Evolutionary conservation across 2,888 invertebrate species (phyloP), one percentile per base, ranked within the genome.

Genomic region (Caradrina kadenii): DNA sequence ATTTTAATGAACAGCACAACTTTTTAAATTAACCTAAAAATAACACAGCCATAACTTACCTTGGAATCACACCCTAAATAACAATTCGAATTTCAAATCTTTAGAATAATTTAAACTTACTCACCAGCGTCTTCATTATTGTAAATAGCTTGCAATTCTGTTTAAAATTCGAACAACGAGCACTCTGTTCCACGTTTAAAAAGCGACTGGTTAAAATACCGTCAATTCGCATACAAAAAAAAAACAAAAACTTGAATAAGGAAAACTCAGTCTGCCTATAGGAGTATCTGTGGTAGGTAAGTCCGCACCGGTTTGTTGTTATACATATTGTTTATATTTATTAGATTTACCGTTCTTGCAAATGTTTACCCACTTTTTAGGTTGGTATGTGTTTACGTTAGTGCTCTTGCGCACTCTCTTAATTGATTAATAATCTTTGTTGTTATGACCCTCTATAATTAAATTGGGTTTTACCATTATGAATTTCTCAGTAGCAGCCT

Each of bases 121-220:
- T 81, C 58, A 88, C 85, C 81, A 72, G 55, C 68, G 61, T 78
- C 59, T 72, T 76, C 80, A 75, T 76, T 17, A 1, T 78, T 60
- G 22, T 13, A 7, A 17, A 21, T 11, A 7, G 31, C 52, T 52
- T 56, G 8, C 4, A 22, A 10, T 73, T n/a, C n/a, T n/a, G n/a
- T n/a, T 49, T 17, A 26, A 64, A 67, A 39, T 31, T 48, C 7
- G 42, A 61, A 58, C 73, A 76, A 82, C 86, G 49, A 66, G 75
- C 69, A 75, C 60, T 72, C 67, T 26, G 59, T 63, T 61, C 78
- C 81, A 87, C 86, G 86, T 79, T 85, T 81, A 59, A 80, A 63
- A 77, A 67, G 73, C 58, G 79, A 92, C 92, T 92, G 92, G 86
- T 82, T 85, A 73, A 26, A 78, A 74, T 31, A 79, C 64, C 77